phyloP scores from a whole-genome alignment of 2,888 invertebrate species.

The Calephelis perditalis region DNA sequence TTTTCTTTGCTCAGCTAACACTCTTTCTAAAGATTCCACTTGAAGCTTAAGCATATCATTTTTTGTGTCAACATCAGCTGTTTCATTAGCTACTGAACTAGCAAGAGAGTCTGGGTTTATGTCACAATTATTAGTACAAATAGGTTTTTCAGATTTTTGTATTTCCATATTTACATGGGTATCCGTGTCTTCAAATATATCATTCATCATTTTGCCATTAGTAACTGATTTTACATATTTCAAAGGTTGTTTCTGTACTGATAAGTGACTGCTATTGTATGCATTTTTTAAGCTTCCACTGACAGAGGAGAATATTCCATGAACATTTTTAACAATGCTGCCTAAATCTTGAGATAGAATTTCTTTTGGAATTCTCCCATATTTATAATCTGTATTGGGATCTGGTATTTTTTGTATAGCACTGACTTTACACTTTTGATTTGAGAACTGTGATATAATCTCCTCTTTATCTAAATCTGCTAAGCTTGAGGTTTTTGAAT shows the following conservation, averaged over 20 bases:
- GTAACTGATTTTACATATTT: slow-evolving; percentile 42
- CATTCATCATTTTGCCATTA: slow-evolving; percentile 61
- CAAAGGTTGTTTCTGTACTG: slow-evolving; percentile 44
- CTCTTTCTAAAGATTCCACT: slow-evolving; percentile 56
- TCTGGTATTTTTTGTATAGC: slow-evolving; percentile 53
- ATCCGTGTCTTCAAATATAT: slow-evolving; percentile 57
- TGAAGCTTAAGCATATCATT: slow-evolving; percentile 50
- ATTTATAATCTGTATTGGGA: slow-evolving; percentile 38
- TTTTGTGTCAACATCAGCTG: slow-evolving; percentile 33
- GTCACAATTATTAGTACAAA: slow-evolving; percentile 9
- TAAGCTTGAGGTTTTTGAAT: slow-evolving; percentile 32
- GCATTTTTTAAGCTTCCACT: slow-evolving; percentile 68
- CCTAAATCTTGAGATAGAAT: slow-evolving; percentile 62
- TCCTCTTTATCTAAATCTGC: slow-evolving; percentile 50
- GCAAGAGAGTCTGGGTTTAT: slow-evolving; percentile 11
- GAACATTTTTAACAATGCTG: slow-evolving; percentile 69
- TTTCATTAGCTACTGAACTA: neutral
- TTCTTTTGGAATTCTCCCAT: slow-evolving; percentile 57
- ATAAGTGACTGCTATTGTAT: slow-evolving; percentile 52
- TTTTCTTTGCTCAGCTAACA: slow-evolving; percentile 56
- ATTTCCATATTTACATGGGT: slow-evolving; percentile 21
- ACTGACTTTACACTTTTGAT: slow-evolving; percentile 51
- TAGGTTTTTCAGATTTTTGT: slow-evolving; percentile 17
- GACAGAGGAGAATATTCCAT: slow-evolving; percentile 68
- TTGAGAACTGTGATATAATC: slow-evolving; percentile 52